Base-by-base conservation (phyloP, 1,140 invertebrate species). In the Tribolium madens region DNA sequence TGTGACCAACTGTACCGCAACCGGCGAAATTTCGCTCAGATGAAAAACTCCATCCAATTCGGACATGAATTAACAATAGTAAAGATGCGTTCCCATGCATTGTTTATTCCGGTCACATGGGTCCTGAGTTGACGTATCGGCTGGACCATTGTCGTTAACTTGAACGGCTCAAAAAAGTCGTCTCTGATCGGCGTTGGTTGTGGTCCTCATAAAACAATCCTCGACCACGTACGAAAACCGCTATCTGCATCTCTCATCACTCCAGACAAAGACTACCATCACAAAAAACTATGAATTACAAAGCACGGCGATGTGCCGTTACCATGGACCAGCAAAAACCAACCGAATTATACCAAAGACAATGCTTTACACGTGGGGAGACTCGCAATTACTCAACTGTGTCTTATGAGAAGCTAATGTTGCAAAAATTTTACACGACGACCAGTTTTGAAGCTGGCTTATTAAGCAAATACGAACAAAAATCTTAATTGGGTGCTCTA, bases 141-240 rank as follows among this genome's bases (percentile, higher is more conserved):
- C 64, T 68, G 78, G 57, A 77, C 80, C 76, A 81, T 80, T 78
- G 80, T 81, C 76, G 80, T 78, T 79, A 73, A 73, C 48, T 77
- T 76, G 68, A 79, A 76, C 70, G 76, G 60, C 73, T 75, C 53
- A 81, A 81, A 80, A 81, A 81, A 81, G 79, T 76, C 26, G 80
- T 78, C 77, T 76, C 73, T 76, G 74, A 75, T 71, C 75, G 72
- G 79, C 80, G 75, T 74, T 79, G 75, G 79, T 77, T 81, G 79
- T 78, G 80, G 80, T 80, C 80, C 78, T 79, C 80, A 80, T 81
- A 81, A 81, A 81, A 81, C 79, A 80, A 77, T 79, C 74, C 47
- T 14, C 71, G 74, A 68, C 57, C 57, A 64, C 57, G 57, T 31
- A 64, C 57, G 57, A 31, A 33, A 64, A 76, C 79, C 73, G 77